phyloP scores from a whole-genome alignment of 2,888 invertebrate genomes.

The Thymelicus lineola region DNA sequence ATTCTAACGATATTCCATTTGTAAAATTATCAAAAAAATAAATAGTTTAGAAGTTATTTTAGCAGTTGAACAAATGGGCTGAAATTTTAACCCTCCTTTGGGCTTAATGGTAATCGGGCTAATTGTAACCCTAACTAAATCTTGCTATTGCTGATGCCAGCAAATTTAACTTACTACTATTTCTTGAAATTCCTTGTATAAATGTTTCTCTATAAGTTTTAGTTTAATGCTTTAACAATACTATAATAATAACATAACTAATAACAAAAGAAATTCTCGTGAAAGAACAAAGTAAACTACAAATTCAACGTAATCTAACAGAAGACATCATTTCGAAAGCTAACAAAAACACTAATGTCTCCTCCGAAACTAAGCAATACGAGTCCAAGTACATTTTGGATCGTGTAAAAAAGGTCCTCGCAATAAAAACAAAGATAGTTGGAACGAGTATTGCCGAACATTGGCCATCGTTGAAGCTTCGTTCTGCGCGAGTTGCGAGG shows the following conservation, averaged over 20 bases:
- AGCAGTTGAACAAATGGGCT: too few species aligned
- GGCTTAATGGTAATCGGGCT: too few species aligned
- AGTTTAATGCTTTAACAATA: background rate
- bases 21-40: too few species aligned
- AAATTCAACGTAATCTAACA: constrained; percentile 29
- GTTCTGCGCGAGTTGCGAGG: constrained; percentile 52
- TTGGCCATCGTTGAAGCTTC: constrained; percentile 50
- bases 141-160: too few species aligned
- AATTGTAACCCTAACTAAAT: too few species aligned
- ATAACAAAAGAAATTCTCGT: background rate
- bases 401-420: constrained; percentile 49
- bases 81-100: too few species aligned
- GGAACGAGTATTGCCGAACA: constrained; percentile 45
- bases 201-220: too few species aligned
- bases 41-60: too few species aligned
- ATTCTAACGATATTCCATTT: too few species aligned
- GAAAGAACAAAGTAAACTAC: constrained; percentile 9
- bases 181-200: too few species aligned
- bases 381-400: constrained; percentile 39
- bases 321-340: constrained; percentile 27
- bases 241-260: too few species aligned
- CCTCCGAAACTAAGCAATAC: constrained; percentile 40
- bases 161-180: too few species aligned
- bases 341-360: constrained; percentile 43
- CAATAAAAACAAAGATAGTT: constrained; percentile 56